phyloP scores from a whole-genome alignment of 2,888 invertebrate species.

The Hirtodrosophila histrioides region DNA sequence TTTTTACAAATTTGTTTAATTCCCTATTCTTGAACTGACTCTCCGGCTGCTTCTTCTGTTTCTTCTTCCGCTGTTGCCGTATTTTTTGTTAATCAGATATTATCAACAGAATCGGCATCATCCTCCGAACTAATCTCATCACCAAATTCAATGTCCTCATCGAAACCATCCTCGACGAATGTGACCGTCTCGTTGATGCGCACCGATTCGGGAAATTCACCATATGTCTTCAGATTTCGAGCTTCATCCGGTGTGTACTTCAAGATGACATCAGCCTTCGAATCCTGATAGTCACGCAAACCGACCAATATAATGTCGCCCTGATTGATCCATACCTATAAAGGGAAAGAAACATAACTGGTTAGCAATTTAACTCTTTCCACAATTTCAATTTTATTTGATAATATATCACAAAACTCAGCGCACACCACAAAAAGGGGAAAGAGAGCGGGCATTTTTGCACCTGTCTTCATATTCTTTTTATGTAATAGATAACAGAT shows the following conservation, averaged over 20 bases:
- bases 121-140: slow-evolving; percentile 97
- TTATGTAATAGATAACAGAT: slow-evolving; percentile 66
- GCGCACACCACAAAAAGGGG: background rate
- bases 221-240: slow-evolving; percentile 98
- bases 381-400: slow-evolving; percentile 13
- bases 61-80: slow-evolving; percentile 27
- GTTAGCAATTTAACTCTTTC: slow-evolving; percentile 4
- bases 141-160: slow-evolving; percentile 98
- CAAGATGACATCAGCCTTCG: slow-evolving; percentile 99
- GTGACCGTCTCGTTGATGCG: slow-evolving; percentile 98
- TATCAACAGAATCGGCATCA: slow-evolving; percentile 91
- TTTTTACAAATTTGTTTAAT: slow-evolving; percentile 75
- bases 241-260: slow-evolving; percentile 99
- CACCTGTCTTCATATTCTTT: slow-evolving; percentile 29
- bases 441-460: slow-evolving; percentile 13
- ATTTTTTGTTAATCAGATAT: slow-evolving; percentile 85
- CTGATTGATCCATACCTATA: slow-evolving; percentile 97
- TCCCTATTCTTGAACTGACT: slow-evolving; percentile 69
- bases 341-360: slow-evolving; percentile 11
- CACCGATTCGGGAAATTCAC: slow-evolving; percentile 99
- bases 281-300: slow-evolving; percentile 98
- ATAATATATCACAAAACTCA: slow-evolving; percentile 7
- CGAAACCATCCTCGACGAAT: slow-evolving; percentile 96
- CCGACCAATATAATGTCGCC: slow-evolving; percentile 99
- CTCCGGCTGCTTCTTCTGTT: slow-evolving; percentile 33